Evolutionary conservation across 2,888 invertebrate genomes (phyloP), one percentile per base, ranked within the genome.

Genomic region (Drosophila prostipennis): DNA sequence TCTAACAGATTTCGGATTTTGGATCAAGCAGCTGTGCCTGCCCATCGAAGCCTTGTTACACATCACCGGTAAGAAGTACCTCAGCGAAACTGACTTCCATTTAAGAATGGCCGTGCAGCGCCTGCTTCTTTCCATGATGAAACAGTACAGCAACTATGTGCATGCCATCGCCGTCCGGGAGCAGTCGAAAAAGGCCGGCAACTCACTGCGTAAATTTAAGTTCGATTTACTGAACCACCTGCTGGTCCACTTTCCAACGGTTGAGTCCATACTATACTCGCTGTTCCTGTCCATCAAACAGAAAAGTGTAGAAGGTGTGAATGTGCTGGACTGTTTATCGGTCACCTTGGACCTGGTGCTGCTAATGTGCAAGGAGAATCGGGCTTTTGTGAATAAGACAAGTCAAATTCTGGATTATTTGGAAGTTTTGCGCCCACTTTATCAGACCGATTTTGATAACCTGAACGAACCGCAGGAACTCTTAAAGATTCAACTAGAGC

Each of bases 41-140:
- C 90, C 91, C 0, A 71, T 89, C 13, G 92, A 92, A 57, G 79
- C 90, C 0, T 63, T 92, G 2, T 60, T 87, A 1, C 79, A 87
- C 16, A 73, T 92, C 13, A 87, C 78, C 0, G 79, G 80, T 42
- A 78, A 76, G 19, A 59, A 63, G 1, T 64, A 73, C 29, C 51
- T 92, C 3, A 74, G 51, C 8, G 51, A 72, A 51, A 34, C 71
- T 0, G 79, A 77, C 32, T 80, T 90, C 26, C 36, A 77, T 8
- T 78, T 92, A 7, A 91, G 93, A 5, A 76, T 93, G 39, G 89
- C 91, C 13, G 85, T 90, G 0, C 81, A 91, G 29, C 78, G 88
- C 4, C 78, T 93, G 3, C 78, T 93, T 0, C 76, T 85, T 34
- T 79, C 87, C 40, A 93, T 93, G 93, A 89, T 93, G 59, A 79